Evolutionary conservation across 2,888 invertebrate species (phyloP).

Genomic region (Crepidodera aurea): DNA sequence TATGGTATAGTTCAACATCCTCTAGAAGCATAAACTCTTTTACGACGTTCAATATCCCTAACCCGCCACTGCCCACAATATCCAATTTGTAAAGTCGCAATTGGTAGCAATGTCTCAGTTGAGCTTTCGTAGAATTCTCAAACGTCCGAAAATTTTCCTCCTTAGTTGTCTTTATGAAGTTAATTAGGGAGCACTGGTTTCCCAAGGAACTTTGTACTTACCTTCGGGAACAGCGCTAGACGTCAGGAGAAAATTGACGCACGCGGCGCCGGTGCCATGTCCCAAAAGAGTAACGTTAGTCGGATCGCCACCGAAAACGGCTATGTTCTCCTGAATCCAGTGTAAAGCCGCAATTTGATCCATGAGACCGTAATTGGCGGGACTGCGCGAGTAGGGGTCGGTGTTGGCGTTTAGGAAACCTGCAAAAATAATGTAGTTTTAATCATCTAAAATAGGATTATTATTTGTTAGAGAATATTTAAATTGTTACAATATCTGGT

Average conservation of each 20-base stretch:
- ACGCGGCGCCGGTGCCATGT: slow-evolving; percentile 95
- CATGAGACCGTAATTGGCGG: slow-evolving; percentile 97
- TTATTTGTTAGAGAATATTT: not conserved
- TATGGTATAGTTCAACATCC: too few relatives aligned
- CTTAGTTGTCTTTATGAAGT: slow-evolving; percentile 1
- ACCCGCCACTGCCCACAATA: not conserved
- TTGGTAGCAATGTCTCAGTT: not conserved
- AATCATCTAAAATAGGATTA: slow-evolving; percentile 2
- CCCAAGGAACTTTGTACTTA: slow-evolving; percentile 59
- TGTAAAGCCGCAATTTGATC: slow-evolving; percentile 96
- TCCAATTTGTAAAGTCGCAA: slow-evolving; percentile 8
- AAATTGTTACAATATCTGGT: too few relatives aligned
- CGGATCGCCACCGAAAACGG: slow-evolving; percentile 93
- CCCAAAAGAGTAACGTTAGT: slow-evolving; percentile 93
- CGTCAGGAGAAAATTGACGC: slow-evolving; percentile 93
- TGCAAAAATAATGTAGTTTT: slow-evolving; percentile 60
- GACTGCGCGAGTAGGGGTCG: slow-evolving; percentile 84
- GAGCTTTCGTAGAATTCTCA: not conserved
- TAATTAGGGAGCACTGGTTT: slow-evolving; percentile 24
- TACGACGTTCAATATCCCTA: too few relatives aligned
- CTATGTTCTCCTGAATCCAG: slow-evolving; percentile 96
- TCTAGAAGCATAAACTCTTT: too few relatives aligned
- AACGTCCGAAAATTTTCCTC: slow-evolving; percentile 9
- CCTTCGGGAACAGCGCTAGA: slow-evolving; percentile 94
- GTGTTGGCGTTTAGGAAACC: slow-evolving; percentile 90